Evolutionary conservation across 2,888 invertebrate genomes (phyloP), one percentile per base, ranked within the genome.

Genomic region (Spisula subtruncata): DNA sequence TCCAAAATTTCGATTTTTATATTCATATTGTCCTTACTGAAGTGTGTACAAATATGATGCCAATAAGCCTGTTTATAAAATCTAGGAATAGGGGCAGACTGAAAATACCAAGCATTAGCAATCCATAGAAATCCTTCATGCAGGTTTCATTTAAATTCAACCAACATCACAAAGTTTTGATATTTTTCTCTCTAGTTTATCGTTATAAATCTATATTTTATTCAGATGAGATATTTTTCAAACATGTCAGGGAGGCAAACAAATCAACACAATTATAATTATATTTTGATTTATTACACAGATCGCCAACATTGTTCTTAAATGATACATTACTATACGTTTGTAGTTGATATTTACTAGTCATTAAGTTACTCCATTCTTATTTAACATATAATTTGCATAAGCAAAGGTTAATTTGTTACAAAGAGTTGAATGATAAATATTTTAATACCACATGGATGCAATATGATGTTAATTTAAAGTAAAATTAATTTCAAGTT

Each of bases 301-400:
- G 25, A 66, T 66, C 60, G n/a, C n/a, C 20, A 66, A 0, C n/a
- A 25, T 25, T n/a, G 60, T 25, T n/a, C 25, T 25, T 25, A 66
- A 25, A 75, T 75, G 75, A 75, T 75, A 29, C 75, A 75, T 75
- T 32, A 18, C 35, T 35, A 32, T 35, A 29, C 41, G 41, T 4
- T 75, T 18, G 32, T 75, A 32, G 32, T 75, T 75, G 1, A 75
- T 75, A 32, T 75, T 16, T 8, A 14, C 32, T 14, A 35, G 14
- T 35, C 29, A 75, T 75, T 35, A 75, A 35, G 16, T 32, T 75
- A 35, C 32, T 10, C 18, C 8, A 32, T 32, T 18, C 18, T 75
- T 75, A 35, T 75, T 75, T 35, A 5, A 16, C 75, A 75, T 75
- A 75, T 75, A 12, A 75, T 75, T 75, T 32, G 35, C 75, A 75